Evolutionary conservation across 2,113 vertebrate species (phyloP).

Genomic region (Larimichthys polyactis): DNA sequence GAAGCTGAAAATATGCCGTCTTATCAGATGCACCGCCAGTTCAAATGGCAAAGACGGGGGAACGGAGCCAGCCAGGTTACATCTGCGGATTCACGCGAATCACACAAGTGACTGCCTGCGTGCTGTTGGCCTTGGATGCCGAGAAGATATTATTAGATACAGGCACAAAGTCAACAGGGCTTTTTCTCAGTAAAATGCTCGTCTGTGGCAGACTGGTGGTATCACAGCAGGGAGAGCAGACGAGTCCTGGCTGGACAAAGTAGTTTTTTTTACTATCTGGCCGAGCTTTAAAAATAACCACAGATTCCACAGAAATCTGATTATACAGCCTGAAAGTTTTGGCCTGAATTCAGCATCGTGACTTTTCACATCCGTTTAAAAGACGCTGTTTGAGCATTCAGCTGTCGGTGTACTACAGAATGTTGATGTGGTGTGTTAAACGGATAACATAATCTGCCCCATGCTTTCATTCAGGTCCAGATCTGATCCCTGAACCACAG

Average conservation of each 20-base stretch:
- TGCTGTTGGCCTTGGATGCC: slow-evolving; percentile 31
- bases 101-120: not conserved
- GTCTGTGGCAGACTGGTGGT: slow-evolving; percentile 32
- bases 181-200: slow-evolving; percentile 37
- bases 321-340: slow-evolving; percentile 25
- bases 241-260: not conserved
- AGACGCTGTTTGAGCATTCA: slow-evolving; percentile 1
- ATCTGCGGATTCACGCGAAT: not conserved
- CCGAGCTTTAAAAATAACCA: slow-evolving; percentile 32
- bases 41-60: not conserved
- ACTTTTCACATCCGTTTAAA: not conserved
- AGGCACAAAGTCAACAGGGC: slow-evolving; percentile 1
- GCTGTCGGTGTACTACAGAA: not conserved
- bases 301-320: slow-evolving; percentile 55
- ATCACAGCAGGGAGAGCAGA: slow-evolving; percentile 6
- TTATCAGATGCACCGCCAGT: slow-evolving; percentile 9
- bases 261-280: not conserved
- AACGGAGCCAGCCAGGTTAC: not conserved
- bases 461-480: slow-evolving; percentile 31
- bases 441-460: slow-evolving; percentile 40
- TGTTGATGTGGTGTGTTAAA: slow-evolving; percentile 20
- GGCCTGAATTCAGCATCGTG: slow-evolving; percentile 1
- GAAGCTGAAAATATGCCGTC: not conserved
- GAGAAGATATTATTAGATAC: slow-evolving; percentile 50
- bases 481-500: not conserved